Evolutionary conservation across 2,113 vertebrate species (phyloP).

Genomic region (Catharus minimus): DNA sequence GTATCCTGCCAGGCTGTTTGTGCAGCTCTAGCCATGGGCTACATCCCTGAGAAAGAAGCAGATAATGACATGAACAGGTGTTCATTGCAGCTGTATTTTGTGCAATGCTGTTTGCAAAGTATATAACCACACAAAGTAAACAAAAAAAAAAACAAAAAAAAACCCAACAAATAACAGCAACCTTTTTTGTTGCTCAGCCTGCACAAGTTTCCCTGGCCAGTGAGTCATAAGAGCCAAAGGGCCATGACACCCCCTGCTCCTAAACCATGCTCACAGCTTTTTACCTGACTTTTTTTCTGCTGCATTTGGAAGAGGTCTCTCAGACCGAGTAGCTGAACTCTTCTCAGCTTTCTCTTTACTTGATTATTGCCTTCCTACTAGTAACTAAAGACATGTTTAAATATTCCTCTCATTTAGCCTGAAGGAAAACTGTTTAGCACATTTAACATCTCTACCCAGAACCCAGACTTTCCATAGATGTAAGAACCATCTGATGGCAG

Average conservation of each 20-base stretch:
- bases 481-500: constrained; percentile 17
- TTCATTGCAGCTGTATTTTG: not conserved
- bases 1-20: not conserved
- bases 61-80: not conserved
- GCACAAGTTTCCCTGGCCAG: not conserved
- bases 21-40: not conserved
- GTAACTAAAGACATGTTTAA: not conserved
- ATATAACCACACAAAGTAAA: not conserved
- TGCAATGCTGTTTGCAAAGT: not conserved
- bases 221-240: not conserved
- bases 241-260: not conserved
- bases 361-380: not conserved
- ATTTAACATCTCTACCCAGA: not conserved
- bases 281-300: not conserved
- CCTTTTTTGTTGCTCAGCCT: not conserved
- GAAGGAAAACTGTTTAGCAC: constrained; percentile 45
- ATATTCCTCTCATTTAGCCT: not conserved
- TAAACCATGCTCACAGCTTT: not conserved
- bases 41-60: not conserved
- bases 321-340: not conserved
- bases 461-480: not conserved
- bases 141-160: not conserved
- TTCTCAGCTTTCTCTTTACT: not conserved
- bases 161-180: not conserved
- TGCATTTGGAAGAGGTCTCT: not conserved